A percentile compares a stretch with the other conserved stretches of the same genome.
Evolutionary conservation across 2,888 invertebrate species (phyloP).

Genomic region (Harpalus rubripes): DNA sequence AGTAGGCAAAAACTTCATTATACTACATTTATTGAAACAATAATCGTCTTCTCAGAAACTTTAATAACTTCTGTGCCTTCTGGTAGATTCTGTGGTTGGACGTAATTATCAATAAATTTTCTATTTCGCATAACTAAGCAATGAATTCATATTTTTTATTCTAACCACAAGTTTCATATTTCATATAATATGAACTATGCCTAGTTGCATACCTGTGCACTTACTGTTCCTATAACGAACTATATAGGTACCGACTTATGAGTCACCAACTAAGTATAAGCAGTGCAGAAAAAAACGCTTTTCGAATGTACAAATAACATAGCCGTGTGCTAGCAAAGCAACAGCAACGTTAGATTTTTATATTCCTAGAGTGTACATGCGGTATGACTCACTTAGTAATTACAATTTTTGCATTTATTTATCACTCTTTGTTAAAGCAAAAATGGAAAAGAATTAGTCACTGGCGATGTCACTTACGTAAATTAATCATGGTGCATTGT

Average conservation of each 20-base stretch:
- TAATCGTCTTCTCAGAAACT: too few relatives aligned
- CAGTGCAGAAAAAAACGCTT: constrained; percentile 2
- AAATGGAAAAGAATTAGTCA: constrained; percentile 59
- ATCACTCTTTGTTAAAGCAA: constrained; percentile 53
- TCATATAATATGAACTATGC: constrained; percentile 10
- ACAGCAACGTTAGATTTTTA: not conserved
- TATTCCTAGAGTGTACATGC: constrained; percentile 33
- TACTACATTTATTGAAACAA: too few relatives aligned
- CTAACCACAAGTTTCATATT: constrained; percentile 30
- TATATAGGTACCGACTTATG: not conserved
- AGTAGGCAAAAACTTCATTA: too few relatives aligned
- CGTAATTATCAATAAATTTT: too few relatives aligned
- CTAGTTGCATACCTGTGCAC: constrained; percentile 39
- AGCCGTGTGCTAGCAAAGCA: not conserved
- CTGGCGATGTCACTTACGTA: constrained; percentile 42
- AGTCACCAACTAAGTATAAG: constrained; percentile 12
- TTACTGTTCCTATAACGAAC: constrained; percentile 5
- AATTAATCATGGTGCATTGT: constrained; percentile 43
- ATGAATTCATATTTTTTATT: not conserved
- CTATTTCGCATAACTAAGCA: not conserved
- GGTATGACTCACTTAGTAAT: constrained; percentile 40
- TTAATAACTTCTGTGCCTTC: too few relatives aligned
- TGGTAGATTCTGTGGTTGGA: too few relatives aligned
- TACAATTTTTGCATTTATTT: constrained; percentile 58
- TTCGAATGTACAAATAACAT: not conserved